These are phyloP conservation scores for Anableps anableps DNA, from an alignment of 2,797 vertebrate genomes.

Conservation along the genomic window DNA sequence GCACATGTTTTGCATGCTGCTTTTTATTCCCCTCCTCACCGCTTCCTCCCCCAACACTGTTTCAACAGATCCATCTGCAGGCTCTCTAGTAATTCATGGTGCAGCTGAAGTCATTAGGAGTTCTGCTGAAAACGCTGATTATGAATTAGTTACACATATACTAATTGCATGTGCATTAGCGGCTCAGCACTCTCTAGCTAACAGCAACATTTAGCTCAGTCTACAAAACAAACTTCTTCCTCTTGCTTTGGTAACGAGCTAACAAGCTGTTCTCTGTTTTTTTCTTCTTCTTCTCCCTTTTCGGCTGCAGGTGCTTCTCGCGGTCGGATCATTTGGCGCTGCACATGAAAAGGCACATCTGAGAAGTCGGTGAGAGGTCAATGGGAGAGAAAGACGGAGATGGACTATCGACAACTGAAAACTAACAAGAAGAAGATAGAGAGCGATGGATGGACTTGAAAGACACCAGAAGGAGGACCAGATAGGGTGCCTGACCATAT, in stretches of 20 bases:
- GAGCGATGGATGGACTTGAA: conserved; percentile 31
- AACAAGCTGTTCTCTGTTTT: conserved; percentile 63
- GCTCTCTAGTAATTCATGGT: conserved; percentile 68
- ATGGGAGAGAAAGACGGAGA: conserved; percentile 48
- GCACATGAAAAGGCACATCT: conserved; percentile 99
- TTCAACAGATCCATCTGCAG: conserved; percentile 70
- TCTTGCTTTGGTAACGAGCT: conserved; percentile 50
- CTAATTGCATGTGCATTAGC: conserved; percentile 77
- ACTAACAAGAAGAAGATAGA: conserved; percentile 42
- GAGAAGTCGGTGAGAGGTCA: conserved; percentile 60
- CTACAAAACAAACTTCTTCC: conserved; percentile 72
- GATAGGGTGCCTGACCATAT: conserved; percentile 23
- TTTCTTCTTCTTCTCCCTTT: conserved; percentile 49
- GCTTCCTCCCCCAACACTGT: neutral
- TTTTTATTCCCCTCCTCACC: neutral
- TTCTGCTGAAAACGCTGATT: conserved; percentile 77
- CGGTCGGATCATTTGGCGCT: conserved; percentile 98
- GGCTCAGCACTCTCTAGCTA: conserved; percentile 69
- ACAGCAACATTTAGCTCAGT: conserved; percentile 73
- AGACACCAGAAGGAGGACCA: conserved; percentile 23
- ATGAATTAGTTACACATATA: conserved; percentile 79
- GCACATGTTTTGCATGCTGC: conserved; percentile 58
- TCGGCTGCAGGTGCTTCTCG: conserved; percentile 94
- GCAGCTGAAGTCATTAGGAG: conserved; percentile 79
- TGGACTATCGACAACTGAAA: conserved; percentile 37